Percentiles rank a stretch among this genome's conserved stretches.
Conservation (phyloP, 2,113 vertebrate species). For the Elephantulus edwardii region DNA sequence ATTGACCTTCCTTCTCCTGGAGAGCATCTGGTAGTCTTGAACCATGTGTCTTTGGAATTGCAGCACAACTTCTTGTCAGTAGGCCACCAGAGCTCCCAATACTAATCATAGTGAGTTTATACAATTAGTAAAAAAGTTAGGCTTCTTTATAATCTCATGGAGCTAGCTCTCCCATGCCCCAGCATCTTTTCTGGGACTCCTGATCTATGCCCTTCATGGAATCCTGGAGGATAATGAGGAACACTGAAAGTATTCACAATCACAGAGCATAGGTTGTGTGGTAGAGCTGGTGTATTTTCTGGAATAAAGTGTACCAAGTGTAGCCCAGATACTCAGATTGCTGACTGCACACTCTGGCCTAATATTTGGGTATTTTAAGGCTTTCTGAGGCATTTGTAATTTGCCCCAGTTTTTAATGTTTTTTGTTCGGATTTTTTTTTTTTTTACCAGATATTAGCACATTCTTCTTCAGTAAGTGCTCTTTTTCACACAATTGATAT, state of each 20-base stretch:
- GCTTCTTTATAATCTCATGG: neutral
- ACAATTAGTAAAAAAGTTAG: neutral
- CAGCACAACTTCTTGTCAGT: too few species aligned
- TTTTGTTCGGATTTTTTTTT: too few species aligned
- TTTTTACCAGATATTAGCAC: conserved; percentile 38
- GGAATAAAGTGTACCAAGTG: neutral
- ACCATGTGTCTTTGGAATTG: too few species aligned
- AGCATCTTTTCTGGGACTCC: neutral
- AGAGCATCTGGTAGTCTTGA: too few species aligned
- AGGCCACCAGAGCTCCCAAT: too few species aligned
- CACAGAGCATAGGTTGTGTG: neutral
- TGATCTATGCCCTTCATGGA: neutral
- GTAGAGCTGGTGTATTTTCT: neutral
- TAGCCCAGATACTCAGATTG: neutral
- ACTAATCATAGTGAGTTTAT: too few species aligned
- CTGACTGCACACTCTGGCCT: neutral
- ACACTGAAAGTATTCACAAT: neutral
- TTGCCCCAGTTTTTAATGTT: conserved; percentile 26
- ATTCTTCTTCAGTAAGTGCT: conserved; percentile 26
- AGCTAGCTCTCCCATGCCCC: neutral
- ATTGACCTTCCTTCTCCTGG: too few species aligned
- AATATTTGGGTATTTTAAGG: neutral
- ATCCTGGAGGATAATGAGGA: neutral
- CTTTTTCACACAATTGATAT: conserved; percentile 44
- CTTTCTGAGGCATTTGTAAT: conserved; percentile 44